Conservation (phyloP, 92 coral and sea anemone species). For the Zoanthus gigantus region DNA sequence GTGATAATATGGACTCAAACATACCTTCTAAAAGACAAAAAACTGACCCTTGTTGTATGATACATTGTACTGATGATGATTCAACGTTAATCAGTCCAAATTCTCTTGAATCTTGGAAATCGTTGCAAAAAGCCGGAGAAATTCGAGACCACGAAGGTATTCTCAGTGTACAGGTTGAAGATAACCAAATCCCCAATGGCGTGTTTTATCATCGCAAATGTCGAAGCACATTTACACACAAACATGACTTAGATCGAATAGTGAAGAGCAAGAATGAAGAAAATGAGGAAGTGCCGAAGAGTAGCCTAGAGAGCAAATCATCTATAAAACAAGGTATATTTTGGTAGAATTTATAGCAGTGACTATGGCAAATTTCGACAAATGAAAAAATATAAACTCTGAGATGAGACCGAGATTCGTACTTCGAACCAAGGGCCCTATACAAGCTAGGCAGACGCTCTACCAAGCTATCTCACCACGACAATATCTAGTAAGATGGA, state of each 20-base stretch:
- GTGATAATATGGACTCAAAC: too few relatives aligned
- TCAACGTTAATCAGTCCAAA: slow-evolving; percentile 52
- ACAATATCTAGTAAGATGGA: too few relatives aligned
- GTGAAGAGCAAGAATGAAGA: slow-evolving; percentile 26
- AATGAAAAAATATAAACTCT: too few relatives aligned
- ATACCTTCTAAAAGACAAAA: too few relatives aligned
- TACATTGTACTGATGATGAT: slow-evolving; percentile 44
- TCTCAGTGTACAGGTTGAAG: slow-evolving; percentile 48
- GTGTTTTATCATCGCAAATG: slow-evolving; percentile 35
- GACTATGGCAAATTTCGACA: too few relatives aligned
- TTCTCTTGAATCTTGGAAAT: slow-evolving; percentile 49
- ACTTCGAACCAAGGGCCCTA: too few relatives aligned
- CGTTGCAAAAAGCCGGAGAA: slow-evolving; percentile 51
- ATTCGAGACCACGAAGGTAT: slow-evolving; percentile 54
- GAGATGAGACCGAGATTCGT: too few relatives aligned
- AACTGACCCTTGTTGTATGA: too few relatives aligned
- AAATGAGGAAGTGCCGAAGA: slow-evolving; percentile 40
- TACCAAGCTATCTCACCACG: too few relatives aligned
- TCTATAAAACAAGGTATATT: neutral
- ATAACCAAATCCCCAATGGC: slow-evolving; percentile 50
- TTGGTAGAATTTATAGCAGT: too few relatives aligned
- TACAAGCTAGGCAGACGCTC: too few relatives aligned
- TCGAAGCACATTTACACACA: slow-evolving; percentile 56
- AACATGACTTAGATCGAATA: slow-evolving; percentile 48
- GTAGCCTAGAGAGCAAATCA: neutral